These are phyloP conservation scores for Eidolon dupreanum DNA, from an alignment of 2,797 vertebrate species.

Conservation along the genomic window DNA sequence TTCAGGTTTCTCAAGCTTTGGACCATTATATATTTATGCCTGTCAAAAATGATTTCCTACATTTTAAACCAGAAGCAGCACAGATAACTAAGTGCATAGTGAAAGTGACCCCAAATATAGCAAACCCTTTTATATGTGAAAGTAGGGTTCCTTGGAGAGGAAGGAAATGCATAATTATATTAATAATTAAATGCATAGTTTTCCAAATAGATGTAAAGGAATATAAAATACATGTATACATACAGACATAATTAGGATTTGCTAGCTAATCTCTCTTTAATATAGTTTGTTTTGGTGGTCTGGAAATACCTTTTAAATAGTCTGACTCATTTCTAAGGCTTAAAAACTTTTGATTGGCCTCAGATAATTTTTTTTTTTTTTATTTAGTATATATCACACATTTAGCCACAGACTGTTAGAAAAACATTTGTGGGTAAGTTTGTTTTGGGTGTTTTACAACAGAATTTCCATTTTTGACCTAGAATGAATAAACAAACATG, in stretches of 20 bases:
- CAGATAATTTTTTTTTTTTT: background rate
- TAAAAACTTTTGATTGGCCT: background rate
- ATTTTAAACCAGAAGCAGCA: background rate
- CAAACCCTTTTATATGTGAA: background rate
- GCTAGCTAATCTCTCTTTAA: background rate
- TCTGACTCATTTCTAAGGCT: background rate
- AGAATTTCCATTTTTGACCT: slow-evolving; percentile 26
- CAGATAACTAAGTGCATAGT: background rate
- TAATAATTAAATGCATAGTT: background rate
- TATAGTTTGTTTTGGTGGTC: background rate
- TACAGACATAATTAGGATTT: background rate
- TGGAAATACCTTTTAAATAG: background rate
- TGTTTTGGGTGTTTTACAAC: slow-evolving; percentile 8
- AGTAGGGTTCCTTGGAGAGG: background rate
- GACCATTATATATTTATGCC: background rate
- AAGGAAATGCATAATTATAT: background rate
- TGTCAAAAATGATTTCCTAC: background rate
- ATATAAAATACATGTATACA: background rate
- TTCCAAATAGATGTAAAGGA: background rate
- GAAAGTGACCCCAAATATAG: background rate
- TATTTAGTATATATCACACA: background rate
- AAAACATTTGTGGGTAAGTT: slow-evolving; percentile 4
- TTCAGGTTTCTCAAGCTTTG: background rate
- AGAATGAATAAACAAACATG: background rate
- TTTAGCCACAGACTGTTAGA: background rate